These are phyloP conservation scores for Prolemur simus DNA, from an alignment of 2,113 vertebrate species.

Conservation along the genomic window DNA sequence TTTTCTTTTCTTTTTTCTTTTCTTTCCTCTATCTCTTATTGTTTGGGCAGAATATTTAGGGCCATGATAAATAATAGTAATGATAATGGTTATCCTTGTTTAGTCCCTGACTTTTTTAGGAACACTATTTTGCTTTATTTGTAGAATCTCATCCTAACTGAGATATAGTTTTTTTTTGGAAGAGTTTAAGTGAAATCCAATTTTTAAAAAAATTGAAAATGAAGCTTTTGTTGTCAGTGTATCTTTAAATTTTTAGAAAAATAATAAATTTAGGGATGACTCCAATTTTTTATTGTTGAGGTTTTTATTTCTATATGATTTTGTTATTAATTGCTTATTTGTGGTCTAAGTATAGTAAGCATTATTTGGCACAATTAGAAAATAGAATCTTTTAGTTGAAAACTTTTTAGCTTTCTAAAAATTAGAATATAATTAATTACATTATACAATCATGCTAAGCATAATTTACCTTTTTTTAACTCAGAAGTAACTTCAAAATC, in stretches of 20 bases:
- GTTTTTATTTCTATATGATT: background rate
- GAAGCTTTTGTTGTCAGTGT: background rate
- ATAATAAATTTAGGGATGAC: slow-evolving; percentile 21
- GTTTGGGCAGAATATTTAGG: slow-evolving; percentile 23
- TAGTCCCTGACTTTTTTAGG: background rate
- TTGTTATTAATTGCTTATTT: background rate
- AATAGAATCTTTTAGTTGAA: slow-evolving; percentile 9
- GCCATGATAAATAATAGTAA: background rate
- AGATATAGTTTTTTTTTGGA: background rate
- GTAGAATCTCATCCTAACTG: background rate
- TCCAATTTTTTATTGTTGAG: slow-evolving; percentile 13
- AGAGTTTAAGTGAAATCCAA: background rate
- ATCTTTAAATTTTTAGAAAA: slow-evolving; percentile 38
- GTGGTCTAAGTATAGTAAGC: background rate
- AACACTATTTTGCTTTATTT: slow-evolving; percentile 23
- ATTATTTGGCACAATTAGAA: slow-evolving; percentile 7
- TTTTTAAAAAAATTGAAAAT: slow-evolving; percentile 18
- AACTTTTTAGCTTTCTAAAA: background rate
- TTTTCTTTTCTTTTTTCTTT: background rate
- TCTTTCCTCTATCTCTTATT: background rate
- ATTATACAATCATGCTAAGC: background rate
- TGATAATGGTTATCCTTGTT: background rate
- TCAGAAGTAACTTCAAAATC: slow-evolving; percentile 17
- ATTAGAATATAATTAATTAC: slow-evolving; percentile 9
- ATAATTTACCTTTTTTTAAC: slow-evolving; percentile 17